These are phyloP conservation scores for Eristalinus aeneus DNA, from an alignment of 2,888 invertebrate genomes.

Conservation along the genomic window DNA sequence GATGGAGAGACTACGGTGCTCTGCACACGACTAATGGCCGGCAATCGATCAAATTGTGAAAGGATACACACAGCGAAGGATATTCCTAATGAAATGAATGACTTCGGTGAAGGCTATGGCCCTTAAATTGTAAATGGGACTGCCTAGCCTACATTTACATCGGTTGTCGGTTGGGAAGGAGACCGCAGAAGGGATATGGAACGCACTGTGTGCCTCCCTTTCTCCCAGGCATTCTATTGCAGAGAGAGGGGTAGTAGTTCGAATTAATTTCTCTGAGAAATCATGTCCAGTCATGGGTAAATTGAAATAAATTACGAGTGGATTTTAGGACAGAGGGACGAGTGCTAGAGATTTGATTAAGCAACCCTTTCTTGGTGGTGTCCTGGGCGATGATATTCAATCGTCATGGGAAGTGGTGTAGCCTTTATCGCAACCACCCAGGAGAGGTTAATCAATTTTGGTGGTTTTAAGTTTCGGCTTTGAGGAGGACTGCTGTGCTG, in stretches of 20 bases:
- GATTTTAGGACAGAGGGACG: not conserved
- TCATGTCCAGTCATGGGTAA: constrained; percentile 7
- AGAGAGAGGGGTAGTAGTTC: not conserved
- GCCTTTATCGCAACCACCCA: not conserved
- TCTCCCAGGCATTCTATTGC: not conserved
- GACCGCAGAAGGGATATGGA: not conserved
- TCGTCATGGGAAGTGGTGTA: not conserved
- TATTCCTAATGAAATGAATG: constrained; percentile 15
- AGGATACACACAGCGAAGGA: constrained; percentile 32
- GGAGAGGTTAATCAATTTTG: not conserved
- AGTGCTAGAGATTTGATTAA: not conserved
- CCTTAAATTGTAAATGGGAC: not conserved
- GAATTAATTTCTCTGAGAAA: constrained; percentile 11
- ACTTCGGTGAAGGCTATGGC: not conserved
- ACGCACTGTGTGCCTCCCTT: too few relatives aligned
- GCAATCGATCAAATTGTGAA: constrained; percentile 58
- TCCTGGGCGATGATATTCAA: not conserved
- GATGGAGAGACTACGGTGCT: not conserved
- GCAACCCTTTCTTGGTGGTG: not conserved
- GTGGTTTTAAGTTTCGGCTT: not conserved
- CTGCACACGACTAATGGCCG: constrained; percentile 34
- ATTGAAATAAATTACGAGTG: constrained; percentile 20
- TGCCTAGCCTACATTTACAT: not conserved
- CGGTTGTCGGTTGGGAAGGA: not conserved
- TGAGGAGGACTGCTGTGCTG: too few relatives aligned